phyloP scores from a whole-genome alignment of 2,888 invertebrate genomes.

The Caradrina kadenii region DNA sequence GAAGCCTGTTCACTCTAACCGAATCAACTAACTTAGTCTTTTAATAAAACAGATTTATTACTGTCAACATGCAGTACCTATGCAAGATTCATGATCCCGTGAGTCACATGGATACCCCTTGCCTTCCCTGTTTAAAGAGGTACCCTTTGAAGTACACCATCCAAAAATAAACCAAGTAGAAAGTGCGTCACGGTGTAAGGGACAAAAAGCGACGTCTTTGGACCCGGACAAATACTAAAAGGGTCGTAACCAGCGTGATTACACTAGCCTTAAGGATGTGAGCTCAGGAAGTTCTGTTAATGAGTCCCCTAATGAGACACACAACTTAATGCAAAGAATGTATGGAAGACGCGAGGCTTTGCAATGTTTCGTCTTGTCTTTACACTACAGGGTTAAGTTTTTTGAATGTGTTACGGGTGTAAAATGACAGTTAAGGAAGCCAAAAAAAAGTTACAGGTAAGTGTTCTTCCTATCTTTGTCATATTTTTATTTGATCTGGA shows the following conservation, averaged over 20 bases:
- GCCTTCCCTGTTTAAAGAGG: neutral
- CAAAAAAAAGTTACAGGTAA: too few relatives aligned
- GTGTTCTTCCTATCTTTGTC: too few relatives aligned
- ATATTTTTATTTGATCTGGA: too few relatives aligned
- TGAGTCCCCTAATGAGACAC: conserved; percentile 45
- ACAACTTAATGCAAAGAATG: conserved; percentile 39
- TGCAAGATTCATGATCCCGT: neutral
- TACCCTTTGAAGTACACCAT: conserved; percentile 17
- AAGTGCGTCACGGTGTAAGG: conserved; percentile 32
- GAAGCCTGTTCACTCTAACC: too few relatives aligned
- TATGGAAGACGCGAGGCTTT: neutral
- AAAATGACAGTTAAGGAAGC: too few relatives aligned
- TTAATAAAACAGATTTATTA: neutral
- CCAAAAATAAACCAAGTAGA: conserved; percentile 34
- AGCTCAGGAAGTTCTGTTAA: conserved; percentile 38
- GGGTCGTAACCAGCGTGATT: conserved; percentile 46
- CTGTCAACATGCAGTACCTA: neutral
- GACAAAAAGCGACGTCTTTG: conserved; percentile 35
- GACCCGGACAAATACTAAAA: conserved; percentile 34
- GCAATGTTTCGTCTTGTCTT: conserved; percentile 5
- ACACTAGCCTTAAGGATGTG: conserved; percentile 42
- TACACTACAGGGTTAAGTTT: neutral
- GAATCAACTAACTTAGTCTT: too few relatives aligned
- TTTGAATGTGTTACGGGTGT: neutral
- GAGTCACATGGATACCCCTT: too few relatives aligned